Evolutionary conservation across 2,888 invertebrate genomes (phyloP), one percentile per base, ranked within the genome.

Genomic region (Ptychoptera albimana): DNA sequence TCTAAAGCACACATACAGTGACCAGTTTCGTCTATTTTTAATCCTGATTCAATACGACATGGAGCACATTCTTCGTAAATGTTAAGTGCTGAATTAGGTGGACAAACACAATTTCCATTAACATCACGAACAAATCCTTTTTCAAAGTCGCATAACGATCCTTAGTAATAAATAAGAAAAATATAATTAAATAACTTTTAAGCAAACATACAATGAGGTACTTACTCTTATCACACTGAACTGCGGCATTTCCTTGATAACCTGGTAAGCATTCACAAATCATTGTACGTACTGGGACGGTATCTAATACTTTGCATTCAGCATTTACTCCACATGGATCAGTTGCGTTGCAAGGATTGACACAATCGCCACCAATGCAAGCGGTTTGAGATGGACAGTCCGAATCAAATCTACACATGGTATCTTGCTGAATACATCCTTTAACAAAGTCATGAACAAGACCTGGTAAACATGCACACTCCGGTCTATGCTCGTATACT

Each of bases 231-330:
- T 83, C 80, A 57, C 91, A 92, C 57, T 81, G 78, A 9, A 82
- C 72, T 8, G 86, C 79, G 14, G 91, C 89, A 60, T 89, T 86
- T 60, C 91, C 92, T 63, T 79, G 79, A 59, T 81, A 88, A 48
- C 88, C 89, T 32, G 83, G 81, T 38, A 81, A 60, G 60, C 92
- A 92, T 63, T 85, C 82, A 57, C 91, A 92, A 49, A 85, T 76
- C 82, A 91, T 84, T 8, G 89, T 89, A 57, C 84, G 74, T 1
- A 91, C 81, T 9, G 89, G 87, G 42, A 77, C 68, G 0, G 89
- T 87, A 57, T 89, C 82, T 31, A 84, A 66, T 2, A 86, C 80
- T 48, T 74, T 77, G 57, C 89, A 89, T 46, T 76, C 71, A 0
- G 87, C 80, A 57, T 87, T 86, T 2, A 74, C 71, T 8, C 85